Evolutionary conservation across 1,140 invertebrate species (phyloP), one percentile per base, ranked within the genome.

Genomic region (Meloidogyne floridensis): DNA sequence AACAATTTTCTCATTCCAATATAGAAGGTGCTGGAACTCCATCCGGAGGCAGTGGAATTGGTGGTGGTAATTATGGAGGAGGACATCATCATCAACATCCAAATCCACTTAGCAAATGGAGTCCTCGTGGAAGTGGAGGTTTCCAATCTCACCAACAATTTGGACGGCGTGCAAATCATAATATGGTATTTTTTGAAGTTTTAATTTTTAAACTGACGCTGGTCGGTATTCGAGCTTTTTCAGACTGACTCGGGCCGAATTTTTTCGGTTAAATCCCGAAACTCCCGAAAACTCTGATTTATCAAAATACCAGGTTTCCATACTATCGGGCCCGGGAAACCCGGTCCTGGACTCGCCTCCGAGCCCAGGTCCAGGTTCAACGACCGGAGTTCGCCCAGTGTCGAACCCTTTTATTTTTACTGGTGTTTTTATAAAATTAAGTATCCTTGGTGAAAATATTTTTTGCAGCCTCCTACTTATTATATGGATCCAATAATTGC

Each of bases 1-100:
- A 76, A 53, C 75, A 77, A 18, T 56, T 69, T 77, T 56, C 51
- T 56, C 47, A 54, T 69, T 15, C 72, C 18, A 54, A n/a, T 1
- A 2, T 54, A 18, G 43, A 74, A 32, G 1, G 43, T 15, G 72
- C 72, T n/a, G 13, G 15, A 73, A 54, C 15, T 51, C 72, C 72
- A 15, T 18, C 53, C 6, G 72, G 72, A 32, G 72, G 72, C 72
- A 53, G 15, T 73, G 32, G 32, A 32, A 15, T 73, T 5, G 42
- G 72, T 15, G 10, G 32, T 47, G 11, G 15, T 3, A n/a, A 54
- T 54, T 74, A 65, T 59, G 11, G 56, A 47, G 47, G 47, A 47
- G 47, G 47, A 47, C 47, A 47, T 15, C 54, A 56, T 59, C 56
- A 15, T 59, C 59, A 65, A 65, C 59, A 65, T 65, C 59, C 59